Percentiles rank a stretch among this genome's conserved stretches.
Evolutionary conservation across 2,797 vertebrate species (phyloP).

Genomic region (Coranthus polyacanthus): DNA sequence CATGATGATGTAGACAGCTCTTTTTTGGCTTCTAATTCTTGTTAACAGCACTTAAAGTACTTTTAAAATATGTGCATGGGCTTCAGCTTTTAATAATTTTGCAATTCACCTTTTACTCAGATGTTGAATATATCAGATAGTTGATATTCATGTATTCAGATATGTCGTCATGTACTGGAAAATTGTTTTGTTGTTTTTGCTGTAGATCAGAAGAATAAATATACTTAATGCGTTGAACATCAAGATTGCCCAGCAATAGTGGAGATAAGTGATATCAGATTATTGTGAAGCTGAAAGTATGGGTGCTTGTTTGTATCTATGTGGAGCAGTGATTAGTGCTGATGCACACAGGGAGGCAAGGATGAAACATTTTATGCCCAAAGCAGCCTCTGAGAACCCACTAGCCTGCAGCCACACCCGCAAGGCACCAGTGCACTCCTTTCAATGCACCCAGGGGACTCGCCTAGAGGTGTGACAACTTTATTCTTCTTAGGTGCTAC

Average conservation of each 20-base stretch:
- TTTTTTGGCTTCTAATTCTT: constrained; percentile 6
- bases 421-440: constrained; percentile 48
- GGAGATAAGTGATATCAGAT: constrained; percentile 46
- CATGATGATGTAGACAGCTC: too few relatives aligned
- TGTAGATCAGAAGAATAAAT: constrained; percentile 47
- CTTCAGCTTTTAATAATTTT: neutral
- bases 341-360: constrained; percentile 54
- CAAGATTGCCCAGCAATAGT: constrained; percentile 17
- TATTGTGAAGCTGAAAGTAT: constrained; percentile 23
- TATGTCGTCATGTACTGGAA: constrained; percentile 11
- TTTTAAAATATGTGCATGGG: constrained; percentile 5
- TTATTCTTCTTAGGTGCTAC: constrained; percentile 52
- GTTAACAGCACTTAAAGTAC: constrained; percentile 1
- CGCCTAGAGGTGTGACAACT: constrained; percentile 53
- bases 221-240: constrained; percentile 38
- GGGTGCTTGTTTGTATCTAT: constrained; percentile 54
- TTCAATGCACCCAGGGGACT: constrained; percentile 54
- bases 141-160: constrained; percentile 11
- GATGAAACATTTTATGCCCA: constrained; percentile 68
- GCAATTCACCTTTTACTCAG: neutral
- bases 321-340: constrained; percentile 66
- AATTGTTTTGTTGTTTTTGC: constrained; percentile 22
- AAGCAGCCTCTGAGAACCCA: constrained; percentile 65
- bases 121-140: constrained; percentile 2
- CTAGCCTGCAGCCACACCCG: constrained; percentile 73